These are phyloP conservation scores for Bombus breviceps DNA, from an alignment of 1,140 invertebrate species.

Conservation along the genomic window DNA sequence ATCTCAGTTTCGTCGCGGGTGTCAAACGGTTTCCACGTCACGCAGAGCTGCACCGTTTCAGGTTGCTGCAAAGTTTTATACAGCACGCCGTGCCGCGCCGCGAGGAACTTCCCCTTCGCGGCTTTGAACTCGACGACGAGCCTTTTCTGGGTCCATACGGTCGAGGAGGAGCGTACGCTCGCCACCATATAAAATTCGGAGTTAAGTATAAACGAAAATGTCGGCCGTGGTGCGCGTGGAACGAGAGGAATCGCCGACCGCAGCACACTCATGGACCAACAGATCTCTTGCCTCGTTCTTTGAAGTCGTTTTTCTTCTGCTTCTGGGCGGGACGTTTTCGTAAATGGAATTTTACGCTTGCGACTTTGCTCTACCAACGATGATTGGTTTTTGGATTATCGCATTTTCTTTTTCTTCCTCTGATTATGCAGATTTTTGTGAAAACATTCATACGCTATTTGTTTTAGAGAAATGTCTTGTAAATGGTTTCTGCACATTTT, in stretches of 20 bases:
- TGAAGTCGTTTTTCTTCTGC: slow-evolving; percentile 19
- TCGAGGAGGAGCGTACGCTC: too few relatives aligned
- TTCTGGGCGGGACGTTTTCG: background rate
- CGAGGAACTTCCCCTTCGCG: background rate
- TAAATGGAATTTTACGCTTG: background rate
- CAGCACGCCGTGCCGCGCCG: background rate
- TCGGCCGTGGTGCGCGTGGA: slow-evolving; percentile 6
- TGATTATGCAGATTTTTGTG: too few relatives aligned
- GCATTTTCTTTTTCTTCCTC: background rate
- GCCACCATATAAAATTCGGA: slow-evolving; percentile 36
- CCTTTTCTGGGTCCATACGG: background rate
- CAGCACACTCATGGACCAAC: background rate
- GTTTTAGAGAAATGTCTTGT: too few relatives aligned
- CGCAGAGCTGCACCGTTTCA: background rate
- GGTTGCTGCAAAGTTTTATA: slow-evolving; percentile 24
- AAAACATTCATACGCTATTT: too few relatives aligned
- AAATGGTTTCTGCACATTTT: too few relatives aligned
- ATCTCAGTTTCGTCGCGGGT: slow-evolving; percentile 6
- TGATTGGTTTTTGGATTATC: background rate
- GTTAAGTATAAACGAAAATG: slow-evolving; percentile 53
- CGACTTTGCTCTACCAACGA: background rate
- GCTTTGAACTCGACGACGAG: slow-evolving; percentile 14
- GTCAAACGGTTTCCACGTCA: slow-evolving; percentile 22
- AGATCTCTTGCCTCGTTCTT: background rate
- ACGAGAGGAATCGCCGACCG: slow-evolving; percentile 19